These are phyloP conservation scores for Acleris literana DNA, from an alignment of 2,888 invertebrate genomes.

Conservation along the genomic window DNA sequence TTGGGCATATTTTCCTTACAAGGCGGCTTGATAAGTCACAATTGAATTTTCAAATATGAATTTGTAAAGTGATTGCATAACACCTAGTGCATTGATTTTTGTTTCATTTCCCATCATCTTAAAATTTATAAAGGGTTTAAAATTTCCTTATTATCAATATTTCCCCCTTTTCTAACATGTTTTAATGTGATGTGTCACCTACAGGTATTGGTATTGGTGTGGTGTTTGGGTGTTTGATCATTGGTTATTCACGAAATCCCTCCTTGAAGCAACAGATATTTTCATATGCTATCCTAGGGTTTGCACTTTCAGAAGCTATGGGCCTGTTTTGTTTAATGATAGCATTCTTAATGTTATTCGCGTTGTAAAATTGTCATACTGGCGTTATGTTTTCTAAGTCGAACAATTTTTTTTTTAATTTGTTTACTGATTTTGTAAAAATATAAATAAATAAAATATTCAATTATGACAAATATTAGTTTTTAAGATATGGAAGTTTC, in stretches of 20 bases:
- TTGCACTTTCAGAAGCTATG: constrained; percentile 99
- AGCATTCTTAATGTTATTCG: constrained; percentile 98
- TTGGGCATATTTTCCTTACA: no score
- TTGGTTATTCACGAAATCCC: constrained; percentile 98
- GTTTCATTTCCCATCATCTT: constrained; percentile 10
- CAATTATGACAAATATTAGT: no score
- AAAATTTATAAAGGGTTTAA: constrained; percentile 7
- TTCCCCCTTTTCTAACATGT: constrained; percentile 26
- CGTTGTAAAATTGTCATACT: constrained; percentile 86
- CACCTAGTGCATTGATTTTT: constrained; percentile 49
- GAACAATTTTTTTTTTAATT: constrained; percentile 40
- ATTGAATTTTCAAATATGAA: neutral
- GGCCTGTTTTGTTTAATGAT: constrained; percentile 99
- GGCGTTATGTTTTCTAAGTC: constrained; percentile 48
- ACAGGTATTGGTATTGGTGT: constrained; percentile 98
- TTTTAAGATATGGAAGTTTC: no score
- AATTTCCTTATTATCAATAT: neutral
- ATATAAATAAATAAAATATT: no score
- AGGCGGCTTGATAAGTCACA: no score
- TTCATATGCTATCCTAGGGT: constrained; percentile 98
- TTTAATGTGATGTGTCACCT: constrained; percentile 49
- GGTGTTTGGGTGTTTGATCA: constrained; percentile 97
- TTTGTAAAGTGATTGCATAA: constrained; percentile 57
- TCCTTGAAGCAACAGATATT: constrained; percentile 98
- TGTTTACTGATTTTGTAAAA: no score